These are phyloP conservation scores for Tachycineta bicolor DNA, from an alignment of 2,113 vertebrate genomes.

Conservation along the genomic window DNA sequence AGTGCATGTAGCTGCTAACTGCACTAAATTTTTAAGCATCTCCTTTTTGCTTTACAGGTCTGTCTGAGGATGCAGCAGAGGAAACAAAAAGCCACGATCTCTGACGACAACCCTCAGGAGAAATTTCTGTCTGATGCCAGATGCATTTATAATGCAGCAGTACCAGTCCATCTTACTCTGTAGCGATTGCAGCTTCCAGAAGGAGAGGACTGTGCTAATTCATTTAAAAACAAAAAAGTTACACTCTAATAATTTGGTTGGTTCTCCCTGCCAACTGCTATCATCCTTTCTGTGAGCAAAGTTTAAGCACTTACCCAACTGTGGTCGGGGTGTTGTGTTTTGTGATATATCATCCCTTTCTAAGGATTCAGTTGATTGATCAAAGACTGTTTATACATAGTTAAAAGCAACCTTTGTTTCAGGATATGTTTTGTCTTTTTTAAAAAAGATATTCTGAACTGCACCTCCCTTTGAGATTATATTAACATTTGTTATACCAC, in stretches of 20 bases:
- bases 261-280: background rate
- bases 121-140: background rate
- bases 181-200: background rate
- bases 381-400: conserved; percentile 53
- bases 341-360: background rate
- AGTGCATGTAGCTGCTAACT: background rate
- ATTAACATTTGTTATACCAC: conserved; percentile 46
- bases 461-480: conserved; percentile 34
- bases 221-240: background rate
- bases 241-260: background rate
- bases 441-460: background rate
- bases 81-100: conserved; percentile 54
- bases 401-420: conserved; percentile 51
- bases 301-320: background rate
- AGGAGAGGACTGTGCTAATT: background rate
- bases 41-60: conserved; percentile 53
- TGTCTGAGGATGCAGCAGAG: conserved; percentile 41
- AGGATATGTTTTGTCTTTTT: conserved; percentile 17
- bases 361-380: conserved; percentile 41
- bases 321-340: background rate
- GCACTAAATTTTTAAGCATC: background rate
- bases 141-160: conserved; percentile 12
- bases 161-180: background rate
- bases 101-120: background rate
- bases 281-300: background rate